phyloP scores from a whole-genome alignment of 2,113 vertebrate species.

The Glaucidium brasilianum region DNA sequence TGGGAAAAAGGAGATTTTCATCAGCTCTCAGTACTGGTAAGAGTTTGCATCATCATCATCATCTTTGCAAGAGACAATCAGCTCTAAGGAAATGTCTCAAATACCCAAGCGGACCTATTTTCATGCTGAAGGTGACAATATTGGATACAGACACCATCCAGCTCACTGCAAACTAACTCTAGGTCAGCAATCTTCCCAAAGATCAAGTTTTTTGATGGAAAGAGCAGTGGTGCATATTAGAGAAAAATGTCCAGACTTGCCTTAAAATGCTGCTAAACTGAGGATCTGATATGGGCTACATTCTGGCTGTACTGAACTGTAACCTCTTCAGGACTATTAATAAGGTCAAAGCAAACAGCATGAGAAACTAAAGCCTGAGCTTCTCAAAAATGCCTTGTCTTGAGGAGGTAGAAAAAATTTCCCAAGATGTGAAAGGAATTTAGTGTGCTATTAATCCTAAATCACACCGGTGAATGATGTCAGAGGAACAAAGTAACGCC shows the following conservation, averaged over 20 bases:
- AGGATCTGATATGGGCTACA: neutral
- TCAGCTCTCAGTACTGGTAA: neutral
- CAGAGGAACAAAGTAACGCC: neutral
- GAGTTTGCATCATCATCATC: neutral
- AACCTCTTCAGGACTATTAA: neutral
- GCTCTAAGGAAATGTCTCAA: neutral
- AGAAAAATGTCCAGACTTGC: neutral
- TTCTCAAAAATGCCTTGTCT: neutral
- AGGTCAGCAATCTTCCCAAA: neutral
- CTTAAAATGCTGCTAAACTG: constrained; percentile 13
- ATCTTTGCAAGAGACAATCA: neutral
- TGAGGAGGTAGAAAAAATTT: neutral
- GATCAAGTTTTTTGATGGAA: neutral
- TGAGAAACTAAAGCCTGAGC: neutral
- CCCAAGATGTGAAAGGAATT: neutral
- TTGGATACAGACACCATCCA: neutral
- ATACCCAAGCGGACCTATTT: neutral
- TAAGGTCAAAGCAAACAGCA: neutral
- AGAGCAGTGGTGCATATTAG: neutral
- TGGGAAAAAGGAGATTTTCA: neutral
- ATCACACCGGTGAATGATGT: neutral
- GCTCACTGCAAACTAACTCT: neutral
- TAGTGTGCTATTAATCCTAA: neutral
- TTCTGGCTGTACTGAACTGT: neutral
- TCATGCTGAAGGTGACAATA: neutral